phyloP scores from a whole-genome alignment of 2,888 invertebrate species.

The Ypsolopha scabrella region DNA sequence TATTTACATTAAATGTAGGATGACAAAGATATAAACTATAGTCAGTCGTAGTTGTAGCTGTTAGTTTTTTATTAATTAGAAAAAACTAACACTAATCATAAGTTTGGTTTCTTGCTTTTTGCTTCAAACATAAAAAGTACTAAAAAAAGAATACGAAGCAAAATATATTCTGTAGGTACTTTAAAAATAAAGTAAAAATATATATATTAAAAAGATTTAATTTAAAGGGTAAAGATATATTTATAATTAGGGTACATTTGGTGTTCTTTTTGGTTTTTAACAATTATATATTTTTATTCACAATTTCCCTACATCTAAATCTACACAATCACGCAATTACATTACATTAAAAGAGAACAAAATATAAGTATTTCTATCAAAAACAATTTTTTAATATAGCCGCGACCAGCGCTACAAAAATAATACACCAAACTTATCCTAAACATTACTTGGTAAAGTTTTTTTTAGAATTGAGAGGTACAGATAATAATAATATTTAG shows the following conservation, averaged over 20 bases:
- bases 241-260: conserved; percentile 26
- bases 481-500: conserved; percentile 8
- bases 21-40: conserved; percentile 41
- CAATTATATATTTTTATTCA: conserved; percentile 10
- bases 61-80: conserved; percentile 18
- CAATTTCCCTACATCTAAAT: neutral
- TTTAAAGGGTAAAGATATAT: neutral
- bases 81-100: conserved; percentile 21
- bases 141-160: too few species aligned
- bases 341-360: too few species aligned
- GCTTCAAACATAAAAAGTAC: too few species aligned
- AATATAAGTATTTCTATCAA: neutral
- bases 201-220: neutral
- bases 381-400: neutral
- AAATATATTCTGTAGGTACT: too few species aligned
- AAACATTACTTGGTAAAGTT: neutral
- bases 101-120: conserved; percentile 18
- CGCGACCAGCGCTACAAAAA: conserved; percentile 40
- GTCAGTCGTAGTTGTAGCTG: conserved; percentile 55
- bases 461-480: conserved; percentile 1
- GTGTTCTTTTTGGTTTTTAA: conserved; percentile 9
- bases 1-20: conserved; percentile 27
- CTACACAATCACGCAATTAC: neutral
- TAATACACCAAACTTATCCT: conserved; percentile 5
- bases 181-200: conserved; percentile 8